Evolutionary conservation across 2,797 vertebrate species (phyloP), one percentile per base, ranked within the genome.

Genomic region (Anguilla anguilla): DNA sequence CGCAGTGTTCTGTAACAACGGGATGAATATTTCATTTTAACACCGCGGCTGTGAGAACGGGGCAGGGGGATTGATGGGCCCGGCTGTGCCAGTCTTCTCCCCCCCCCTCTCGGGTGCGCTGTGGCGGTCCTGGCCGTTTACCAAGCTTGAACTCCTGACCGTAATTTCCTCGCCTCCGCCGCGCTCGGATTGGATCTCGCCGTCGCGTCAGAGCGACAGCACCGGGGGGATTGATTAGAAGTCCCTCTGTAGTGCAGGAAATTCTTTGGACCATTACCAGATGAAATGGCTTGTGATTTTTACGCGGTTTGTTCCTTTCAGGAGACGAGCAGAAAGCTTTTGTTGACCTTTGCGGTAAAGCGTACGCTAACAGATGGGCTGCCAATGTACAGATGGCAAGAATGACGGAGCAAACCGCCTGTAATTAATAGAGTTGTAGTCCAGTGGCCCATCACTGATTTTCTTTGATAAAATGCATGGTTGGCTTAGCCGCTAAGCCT

Each of bases 1-100:
- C 51, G 72, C 25, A 25, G 83, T 79, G 51, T 77, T 88, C 87
- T 88, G 51, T 88, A 84, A 79, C 72, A 19, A 64, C 72, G 51
- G 69, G 55, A 61, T 79, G 57, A 85, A 85, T 81, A 57, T 84
- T 85, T 85, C 83, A 84, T 84, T 84, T 84, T 28, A 64, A 51
- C 43, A 25, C 69, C 57, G 72, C 43, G 35, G 83, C 87, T n/a
- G 43, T 6, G 87, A 53, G 87, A 11, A 4, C 64, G 35, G 39
- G 77, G 51, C 86, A 72, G 79, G 83, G 88, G 35, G 67, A 85
- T 46, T 83, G 83, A 85, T 67, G 79, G 88, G 74, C 59, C 28
- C 3, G 9, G 13, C 83, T 31, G 31, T 84, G 51, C n/a, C 51
- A 7, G 57, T 10, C 43, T 46, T 46, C 49, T 53, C 49, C 25